Base-by-base conservation (phyloP, 2,888 invertebrate genomes). In the Campaea margaritaria region DNA sequence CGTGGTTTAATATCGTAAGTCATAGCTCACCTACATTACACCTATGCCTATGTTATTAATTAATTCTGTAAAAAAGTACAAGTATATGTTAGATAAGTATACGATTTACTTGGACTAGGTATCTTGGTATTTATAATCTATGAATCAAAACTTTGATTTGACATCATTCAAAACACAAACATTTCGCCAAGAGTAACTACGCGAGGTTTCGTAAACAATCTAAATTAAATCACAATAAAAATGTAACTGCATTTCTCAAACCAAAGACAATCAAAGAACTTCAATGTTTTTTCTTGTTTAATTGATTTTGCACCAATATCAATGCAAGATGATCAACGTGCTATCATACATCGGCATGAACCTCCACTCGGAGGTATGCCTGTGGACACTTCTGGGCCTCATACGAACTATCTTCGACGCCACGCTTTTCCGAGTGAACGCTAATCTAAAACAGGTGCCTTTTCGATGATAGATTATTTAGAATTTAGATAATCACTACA, bases 381-480 rank as follows among this genome's bases (percentile, higher is more conserved):
- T 93, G 54, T 89, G 93, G 86, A 91, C 93, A 3, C 65, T 93
- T n/a, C 67, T 93, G 46, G 93, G 93, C 36, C 86, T 93, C 28
- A 68, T 91, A 64, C 79, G 89, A 47, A 93, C 93, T 0, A 90
- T 93, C 52, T 93, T 93, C 65, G 94, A 94, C 70, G 91, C 93
- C 11, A 93, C 93, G 0, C 84, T 93, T 58, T 93, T 93, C 74
- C 90, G 92, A 81, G 87, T 94, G 47, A 91, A 92, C 69, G 84
- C 90, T 56, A 93, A 94, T 81, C 81, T 94, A 62, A 90, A 92
- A 74, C 91, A 93, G 90, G 92, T 91, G 73, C 71, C 45, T 59
- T 21, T 2, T 21, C 52, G 72, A 58, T 66, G 71, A 75, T 58
- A 59, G 67, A 70, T 54, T 38, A 34, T 62, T 62, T 67, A 3